These are phyloP conservation scores for Percopsis transmontana DNA, from an alignment of 2,113 vertebrate species.

Conservation along the genomic window DNA sequence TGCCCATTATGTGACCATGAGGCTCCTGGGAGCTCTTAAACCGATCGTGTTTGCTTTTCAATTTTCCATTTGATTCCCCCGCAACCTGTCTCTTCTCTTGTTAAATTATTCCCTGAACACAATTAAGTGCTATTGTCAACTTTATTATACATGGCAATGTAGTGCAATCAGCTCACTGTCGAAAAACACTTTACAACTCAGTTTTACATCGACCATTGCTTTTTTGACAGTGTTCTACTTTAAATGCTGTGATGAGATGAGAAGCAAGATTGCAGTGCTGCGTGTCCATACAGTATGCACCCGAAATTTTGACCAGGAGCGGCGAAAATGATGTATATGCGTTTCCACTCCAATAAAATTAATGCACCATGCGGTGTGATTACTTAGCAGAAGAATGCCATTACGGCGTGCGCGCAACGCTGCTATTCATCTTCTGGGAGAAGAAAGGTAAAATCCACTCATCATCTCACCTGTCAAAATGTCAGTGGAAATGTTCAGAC, in stretches of 20 bases:
- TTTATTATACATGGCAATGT: too few species aligned
- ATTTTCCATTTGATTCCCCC: background rate
- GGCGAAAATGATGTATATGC: constrained; percentile 63
- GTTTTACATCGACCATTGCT: too few species aligned
- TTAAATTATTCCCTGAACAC: too few species aligned
- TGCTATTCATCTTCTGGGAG: constrained; percentile 56
- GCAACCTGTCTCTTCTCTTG: too few species aligned
- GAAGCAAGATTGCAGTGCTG: constrained; percentile 52
- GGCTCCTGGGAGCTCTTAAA: too few species aligned
- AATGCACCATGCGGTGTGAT: constrained; percentile 51
- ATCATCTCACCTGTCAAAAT: constrained; percentile 54
- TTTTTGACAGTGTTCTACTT: too few species aligned
- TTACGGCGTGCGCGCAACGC: constrained; percentile 64
- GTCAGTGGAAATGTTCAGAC: constrained; percentile 28
- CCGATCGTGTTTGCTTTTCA: background rate
- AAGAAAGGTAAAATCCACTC: constrained; percentile 58
- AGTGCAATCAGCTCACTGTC: too few species aligned
- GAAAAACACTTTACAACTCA: too few species aligned
- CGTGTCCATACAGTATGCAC: constrained; percentile 26
- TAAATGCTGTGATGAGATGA: too few species aligned
- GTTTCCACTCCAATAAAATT: constrained; percentile 53
- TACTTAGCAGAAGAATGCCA: constrained; percentile 55
- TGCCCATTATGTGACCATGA: too few species aligned
- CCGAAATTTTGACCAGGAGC: constrained; percentile 38
- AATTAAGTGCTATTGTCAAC: too few species aligned